These are phyloP conservation scores for Anguilla anguilla DNA, from an alignment of 2,797 vertebrate genomes.

Conservation along the genomic window DNA sequence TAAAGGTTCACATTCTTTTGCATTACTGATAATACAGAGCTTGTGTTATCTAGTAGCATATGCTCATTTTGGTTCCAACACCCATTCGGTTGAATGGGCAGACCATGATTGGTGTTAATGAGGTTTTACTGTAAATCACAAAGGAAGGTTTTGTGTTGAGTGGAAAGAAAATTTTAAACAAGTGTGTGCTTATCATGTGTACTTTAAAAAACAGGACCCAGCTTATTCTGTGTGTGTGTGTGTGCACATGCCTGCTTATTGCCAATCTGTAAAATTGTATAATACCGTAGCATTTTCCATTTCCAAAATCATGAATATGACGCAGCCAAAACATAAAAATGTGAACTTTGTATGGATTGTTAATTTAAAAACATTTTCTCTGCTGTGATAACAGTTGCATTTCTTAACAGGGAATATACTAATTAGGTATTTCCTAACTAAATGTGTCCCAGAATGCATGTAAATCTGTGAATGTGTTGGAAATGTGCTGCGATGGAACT, in stretches of 20 bases:
- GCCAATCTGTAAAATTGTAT: too few species aligned
- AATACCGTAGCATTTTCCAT: too few species aligned
- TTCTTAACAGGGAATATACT: background rate
- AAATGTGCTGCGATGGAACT: background rate
- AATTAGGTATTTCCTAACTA: background rate
- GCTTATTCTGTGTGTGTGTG: constrained; percentile 46
- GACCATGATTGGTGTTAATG: too few species aligned
- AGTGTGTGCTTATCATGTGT: background rate
- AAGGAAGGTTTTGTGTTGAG: background rate
- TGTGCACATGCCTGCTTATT: constrained; percentile 42
- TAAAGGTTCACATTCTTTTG: too few species aligned
- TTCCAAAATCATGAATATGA: too few species aligned
- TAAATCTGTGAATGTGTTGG: background rate
- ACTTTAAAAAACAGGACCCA: background rate
- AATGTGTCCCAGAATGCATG: background rate
- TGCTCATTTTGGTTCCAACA: too few species aligned
- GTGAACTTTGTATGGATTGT: background rate
- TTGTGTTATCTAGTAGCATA: too few species aligned
- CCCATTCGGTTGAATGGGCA: too few species aligned
- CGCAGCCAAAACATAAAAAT: too few species aligned
- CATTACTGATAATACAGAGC: too few species aligned
- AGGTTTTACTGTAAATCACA: background rate
- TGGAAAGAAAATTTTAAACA: background rate
- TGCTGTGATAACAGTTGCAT: background rate
- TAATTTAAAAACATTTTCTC: background rate